Evolutionary conservation across 2,113 vertebrate genomes (phyloP).

Genomic region (Rhizomys pruinosus): DNA sequence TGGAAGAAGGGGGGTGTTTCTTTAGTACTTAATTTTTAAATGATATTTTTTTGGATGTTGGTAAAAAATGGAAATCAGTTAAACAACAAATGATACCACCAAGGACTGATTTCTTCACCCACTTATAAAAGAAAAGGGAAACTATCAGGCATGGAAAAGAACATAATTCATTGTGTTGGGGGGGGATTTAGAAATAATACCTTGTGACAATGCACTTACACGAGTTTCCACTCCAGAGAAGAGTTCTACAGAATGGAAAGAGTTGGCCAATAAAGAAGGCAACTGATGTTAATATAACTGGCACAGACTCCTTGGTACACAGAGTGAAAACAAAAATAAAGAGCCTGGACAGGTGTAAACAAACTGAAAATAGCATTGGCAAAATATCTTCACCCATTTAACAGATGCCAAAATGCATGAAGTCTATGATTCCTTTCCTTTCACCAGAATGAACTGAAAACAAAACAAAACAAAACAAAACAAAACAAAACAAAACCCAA

Average conservation of each 20-base stretch:
- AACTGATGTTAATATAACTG: conserved; percentile 35
- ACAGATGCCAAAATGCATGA: conserved; percentile 68
- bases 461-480: conserved; percentile 22
- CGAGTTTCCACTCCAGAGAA: conserved; percentile 17
- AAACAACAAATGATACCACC: not conserved
- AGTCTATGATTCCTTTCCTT: conserved; percentile 53
- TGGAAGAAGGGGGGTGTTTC: not conserved
- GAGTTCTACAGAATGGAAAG: conserved; percentile 9
- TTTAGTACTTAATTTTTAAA: conserved; percentile 61
- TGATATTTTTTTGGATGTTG: conserved; percentile 67
- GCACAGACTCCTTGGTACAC: conserved; percentile 25
- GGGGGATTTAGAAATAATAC: not conserved
- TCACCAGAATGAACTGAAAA: conserved; percentile 51
- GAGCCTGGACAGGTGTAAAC: conserved; percentile 57
- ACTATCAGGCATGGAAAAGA: conserved; percentile 25
- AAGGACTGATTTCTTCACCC: conserved; percentile 14
- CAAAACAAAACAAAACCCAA: not conserved
- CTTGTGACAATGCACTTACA: conserved; percentile 51
- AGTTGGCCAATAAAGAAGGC: conserved; percentile 40
- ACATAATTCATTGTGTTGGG: not conserved
- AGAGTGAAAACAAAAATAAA: conserved; percentile 62
- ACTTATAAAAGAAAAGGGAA: conserved; percentile 31
- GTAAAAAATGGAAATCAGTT: conserved; percentile 50
- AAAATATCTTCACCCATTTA: conserved; percentile 71
- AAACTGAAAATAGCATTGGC: conserved; percentile 75